Evolutionary conservation across 2,113 vertebrate genomes (phyloP).

Genomic region (Heliornis fulica): DNA sequence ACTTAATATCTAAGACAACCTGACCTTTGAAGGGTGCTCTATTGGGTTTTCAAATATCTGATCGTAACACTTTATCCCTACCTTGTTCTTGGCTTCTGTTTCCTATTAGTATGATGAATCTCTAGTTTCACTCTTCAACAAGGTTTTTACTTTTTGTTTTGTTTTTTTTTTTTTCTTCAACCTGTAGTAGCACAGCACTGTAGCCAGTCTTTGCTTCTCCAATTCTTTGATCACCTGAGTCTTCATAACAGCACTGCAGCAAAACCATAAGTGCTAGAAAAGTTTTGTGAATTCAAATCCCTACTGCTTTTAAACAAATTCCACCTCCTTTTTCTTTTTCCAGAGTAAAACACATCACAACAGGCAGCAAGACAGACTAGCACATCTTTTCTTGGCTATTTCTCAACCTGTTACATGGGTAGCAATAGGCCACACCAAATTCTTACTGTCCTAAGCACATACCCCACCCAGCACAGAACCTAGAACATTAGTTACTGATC

Average conservation of each 20-base stretch:
- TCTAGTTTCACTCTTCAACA: not conserved
- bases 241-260: not conserved
- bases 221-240: not conserved
- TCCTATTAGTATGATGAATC: not conserved
- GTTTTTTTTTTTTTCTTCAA: not conserved
- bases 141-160: not conserved
- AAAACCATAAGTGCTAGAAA: not conserved
- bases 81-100: not conserved
- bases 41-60: slow-evolving; percentile 20
- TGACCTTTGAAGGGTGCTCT: not conserved
- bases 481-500: not conserved
- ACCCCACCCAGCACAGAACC: not conserved
- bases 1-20: not conserved
- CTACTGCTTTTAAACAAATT: not conserved
- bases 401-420: not conserved
- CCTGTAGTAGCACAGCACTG: not conserved
- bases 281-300: not conserved
- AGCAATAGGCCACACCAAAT: not conserved
- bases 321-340: not conserved
- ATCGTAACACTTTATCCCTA: not conserved
- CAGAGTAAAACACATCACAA: not conserved
- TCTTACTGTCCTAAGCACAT: not conserved
- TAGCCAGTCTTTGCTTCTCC: not conserved
- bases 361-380: not conserved
- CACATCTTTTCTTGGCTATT: not conserved